phyloP scores from a whole-genome alignment of 2,113 vertebrate species.

The Tragelaphus scriptus region DNA sequence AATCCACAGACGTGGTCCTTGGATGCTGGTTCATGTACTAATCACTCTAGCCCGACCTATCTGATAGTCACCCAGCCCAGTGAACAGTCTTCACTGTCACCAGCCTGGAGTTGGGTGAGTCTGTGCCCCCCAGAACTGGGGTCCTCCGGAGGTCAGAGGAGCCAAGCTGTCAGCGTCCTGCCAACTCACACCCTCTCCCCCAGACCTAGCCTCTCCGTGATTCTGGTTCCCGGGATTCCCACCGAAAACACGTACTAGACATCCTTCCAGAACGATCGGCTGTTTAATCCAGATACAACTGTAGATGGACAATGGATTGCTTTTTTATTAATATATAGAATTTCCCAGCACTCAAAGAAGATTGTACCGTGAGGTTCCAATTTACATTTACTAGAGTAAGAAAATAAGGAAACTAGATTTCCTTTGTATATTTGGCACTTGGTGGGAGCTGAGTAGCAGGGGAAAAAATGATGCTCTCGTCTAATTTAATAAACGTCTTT shows the following conservation, averaged over 20 bases:
- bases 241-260: background rate
- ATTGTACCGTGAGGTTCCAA: background rate
- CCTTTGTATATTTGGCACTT: background rate
- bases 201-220: background rate
- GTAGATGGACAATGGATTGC: background rate
- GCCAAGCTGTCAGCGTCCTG: background rate
- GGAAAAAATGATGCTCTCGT: background rate
- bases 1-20: accelerated
- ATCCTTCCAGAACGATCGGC: background rate
- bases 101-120: too few species aligned
- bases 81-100: background rate
- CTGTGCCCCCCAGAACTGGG: background rate
- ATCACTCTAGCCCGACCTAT: background rate
- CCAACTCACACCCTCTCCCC: background rate
- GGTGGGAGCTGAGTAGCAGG: background rate
- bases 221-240: accelerated
- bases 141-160: background rate
- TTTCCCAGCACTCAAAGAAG: background rate
- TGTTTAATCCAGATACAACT: background rate
- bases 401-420: background rate
- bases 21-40: background rate
- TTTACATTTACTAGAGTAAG: background rate
- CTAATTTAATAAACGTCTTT: background rate
- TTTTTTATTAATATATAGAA: background rate
- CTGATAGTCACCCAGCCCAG: accelerated